Conservation (phyloP, 2,888 invertebrate genomes). For the Pristionchus fissidentatus region DNA sequence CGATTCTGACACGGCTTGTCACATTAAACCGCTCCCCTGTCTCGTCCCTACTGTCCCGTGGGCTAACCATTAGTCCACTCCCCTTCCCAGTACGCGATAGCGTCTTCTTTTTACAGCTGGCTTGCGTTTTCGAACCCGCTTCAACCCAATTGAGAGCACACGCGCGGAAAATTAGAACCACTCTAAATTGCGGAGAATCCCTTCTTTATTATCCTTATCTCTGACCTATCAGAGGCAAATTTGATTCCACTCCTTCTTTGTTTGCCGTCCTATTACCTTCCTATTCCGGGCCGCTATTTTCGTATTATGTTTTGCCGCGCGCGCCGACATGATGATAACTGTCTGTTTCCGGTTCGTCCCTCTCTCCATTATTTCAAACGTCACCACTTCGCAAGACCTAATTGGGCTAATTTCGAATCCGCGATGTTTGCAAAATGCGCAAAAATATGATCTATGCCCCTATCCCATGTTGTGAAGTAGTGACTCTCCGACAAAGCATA, state of each 20-base stretch:
- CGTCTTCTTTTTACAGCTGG: slow-evolving; percentile 31
- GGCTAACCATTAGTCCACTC: slow-evolving; percentile 33
- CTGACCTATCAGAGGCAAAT: slow-evolving; percentile 1
- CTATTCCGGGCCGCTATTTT: not conserved
- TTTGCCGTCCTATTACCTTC: slow-evolving; percentile 1
- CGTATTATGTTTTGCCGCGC: slow-evolving; percentile 6
- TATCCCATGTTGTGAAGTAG: too few species aligned
- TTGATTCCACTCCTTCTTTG: slow-evolving; percentile 26
- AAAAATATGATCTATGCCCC: too few species aligned
- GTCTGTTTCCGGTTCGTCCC: too few species aligned
- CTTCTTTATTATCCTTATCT: slow-evolving; percentile 26
- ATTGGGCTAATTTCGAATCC: too few species aligned
- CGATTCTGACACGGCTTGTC: slow-evolving; percentile 27
- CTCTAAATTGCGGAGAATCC: slow-evolving; percentile 18
- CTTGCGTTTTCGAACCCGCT: too few species aligned
- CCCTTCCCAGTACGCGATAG: not conserved
- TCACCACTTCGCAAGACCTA: too few species aligned
- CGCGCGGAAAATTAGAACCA: too few species aligned
- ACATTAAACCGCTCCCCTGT: slow-evolving; percentile 16
- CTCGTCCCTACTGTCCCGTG: slow-evolving; percentile 28
- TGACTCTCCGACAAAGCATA: too few species aligned
- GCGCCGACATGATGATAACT: too few species aligned
- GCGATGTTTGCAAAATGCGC: too few species aligned
- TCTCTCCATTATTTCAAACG: too few species aligned
- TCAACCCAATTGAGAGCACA: slow-evolving; percentile 24